Base-by-base conservation (phyloP, 2,113 vertebrate genomes). In the Microcebus lehilahytsara region DNA sequence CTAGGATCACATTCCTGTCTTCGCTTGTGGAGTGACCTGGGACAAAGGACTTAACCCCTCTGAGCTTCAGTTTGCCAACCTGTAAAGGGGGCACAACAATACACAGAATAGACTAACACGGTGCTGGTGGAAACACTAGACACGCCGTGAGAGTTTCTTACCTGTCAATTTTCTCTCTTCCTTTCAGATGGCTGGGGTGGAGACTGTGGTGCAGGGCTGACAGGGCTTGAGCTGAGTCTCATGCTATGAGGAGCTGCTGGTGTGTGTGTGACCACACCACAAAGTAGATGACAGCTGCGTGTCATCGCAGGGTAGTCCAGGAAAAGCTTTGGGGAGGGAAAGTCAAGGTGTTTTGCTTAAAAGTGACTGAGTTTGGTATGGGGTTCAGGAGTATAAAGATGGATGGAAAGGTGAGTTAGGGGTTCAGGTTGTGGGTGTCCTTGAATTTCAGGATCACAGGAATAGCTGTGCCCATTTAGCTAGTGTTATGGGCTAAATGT, bases 81-180 rank as follows among this genome's bases (percentile, higher is more conserved):
- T 51, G 60, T 71, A 51, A 78, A 49, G n/a, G 2, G 25, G 5
- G 8, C 17, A 22, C 5, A 72, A 51, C 46, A 77, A 83, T 11
- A n/a, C 4, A 10, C 30, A 64, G 89, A 49, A 49, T 11, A 81
- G 60, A 81, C 40, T 42, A 60, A 37, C 11, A 77, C 7, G 1
- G 5, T 12, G 32, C 62, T 42, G 25, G 51, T 83, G 69, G 66
- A 78, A 83, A 71, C 42, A 53, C 27, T 6, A 37, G 49, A 51
- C 74, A 71, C 10, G 42, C 32, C 11, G n/a, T n/a, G 46, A 42
- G 22, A 42, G 12, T 56, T 85, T 49, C 19, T 30, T 37, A 30
- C 66, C n/a, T 64, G 17, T 74, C 80, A 53, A 13, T 62, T 92
- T 97, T 85, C 46, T 89, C 67, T 71, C 85, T 89, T 89, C 37